Evolutionary conservation across 2,888 invertebrate species (phyloP).

Genomic region (Julus scandinavius): DNA sequence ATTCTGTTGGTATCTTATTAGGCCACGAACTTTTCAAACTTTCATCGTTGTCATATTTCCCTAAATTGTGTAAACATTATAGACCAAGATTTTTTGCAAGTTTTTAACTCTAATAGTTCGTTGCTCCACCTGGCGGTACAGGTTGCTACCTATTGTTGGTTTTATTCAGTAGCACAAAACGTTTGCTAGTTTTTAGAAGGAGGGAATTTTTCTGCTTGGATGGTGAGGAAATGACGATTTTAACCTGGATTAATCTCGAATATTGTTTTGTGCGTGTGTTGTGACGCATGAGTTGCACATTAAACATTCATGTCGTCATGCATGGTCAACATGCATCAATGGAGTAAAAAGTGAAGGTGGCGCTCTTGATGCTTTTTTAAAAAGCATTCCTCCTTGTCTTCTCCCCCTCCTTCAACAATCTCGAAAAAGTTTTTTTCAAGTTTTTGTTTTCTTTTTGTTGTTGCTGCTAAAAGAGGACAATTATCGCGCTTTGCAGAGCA

Average conservation of each 20-base stretch:
- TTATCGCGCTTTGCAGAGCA: not conserved
- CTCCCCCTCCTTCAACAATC: not conserved
- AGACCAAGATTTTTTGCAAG: no score
- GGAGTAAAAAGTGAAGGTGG: no score
- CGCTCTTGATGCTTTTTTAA: not conserved
- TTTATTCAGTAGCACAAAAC: not conserved
- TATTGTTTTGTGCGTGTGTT: constrained; percentile 7
- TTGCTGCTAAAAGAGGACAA: constrained; percentile 20
- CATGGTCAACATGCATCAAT: not conserved
- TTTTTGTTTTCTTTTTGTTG: not conserved
- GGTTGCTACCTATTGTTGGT: not conserved
- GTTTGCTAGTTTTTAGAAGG: not conserved
- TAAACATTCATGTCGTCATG: constrained; percentile 23
- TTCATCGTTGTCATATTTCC: no score
- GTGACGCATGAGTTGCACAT: not conserved
- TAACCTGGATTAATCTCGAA: constrained; percentile 33
- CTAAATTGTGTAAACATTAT: no score
- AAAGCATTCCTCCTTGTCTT: not conserved
- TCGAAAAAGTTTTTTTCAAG: no score
- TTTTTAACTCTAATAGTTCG: not conserved
- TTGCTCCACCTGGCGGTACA: not conserved
- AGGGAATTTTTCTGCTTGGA: not conserved
- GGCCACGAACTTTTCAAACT: no score
- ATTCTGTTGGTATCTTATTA: no score
- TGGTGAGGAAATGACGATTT: constrained; percentile 9